phyloP scores from a whole-genome alignment of 2,113 vertebrate genomes.

The Hippocampus guttulatus region DNA sequence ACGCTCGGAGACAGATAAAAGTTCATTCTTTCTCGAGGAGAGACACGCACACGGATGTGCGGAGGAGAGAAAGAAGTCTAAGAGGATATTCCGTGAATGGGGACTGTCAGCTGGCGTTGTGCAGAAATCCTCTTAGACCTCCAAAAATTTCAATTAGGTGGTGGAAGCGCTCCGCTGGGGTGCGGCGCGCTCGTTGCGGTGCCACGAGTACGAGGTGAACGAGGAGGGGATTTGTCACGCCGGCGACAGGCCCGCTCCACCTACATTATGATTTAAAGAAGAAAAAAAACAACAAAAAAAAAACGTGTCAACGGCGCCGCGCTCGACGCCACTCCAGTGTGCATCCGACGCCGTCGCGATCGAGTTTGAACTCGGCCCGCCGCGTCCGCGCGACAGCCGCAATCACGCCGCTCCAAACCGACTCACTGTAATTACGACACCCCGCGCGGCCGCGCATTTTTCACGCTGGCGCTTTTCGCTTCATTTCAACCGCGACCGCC shows the following conservation, averaged over 20 bases:
- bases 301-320: constrained; percentile 49
- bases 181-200: constrained; percentile 36
- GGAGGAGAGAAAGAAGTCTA: constrained; percentile 44
- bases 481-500: constrained; percentile 17
- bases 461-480: constrained; percentile 34
- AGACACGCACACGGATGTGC: constrained; percentile 15
- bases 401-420: constrained; percentile 47
- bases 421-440: constrained; percentile 56
- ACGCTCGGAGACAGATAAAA: constrained; percentile 58
- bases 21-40: constrained; percentile 48
- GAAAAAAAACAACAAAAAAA: constrained; percentile 4
- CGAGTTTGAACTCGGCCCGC: constrained; percentile 46
- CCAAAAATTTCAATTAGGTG: constrained; percentile 73
- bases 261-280: constrained; percentile 53
- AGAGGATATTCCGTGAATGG: constrained; percentile 69
- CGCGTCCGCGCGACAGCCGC: constrained; percentile 41
- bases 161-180: constrained; percentile 40
- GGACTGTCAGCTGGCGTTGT: constrained; percentile 63
- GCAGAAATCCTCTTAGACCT: constrained; percentile 72
- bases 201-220: constrained; percentile 55
- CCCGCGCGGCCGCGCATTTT: constrained; percentile 34
- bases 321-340: constrained; percentile 63
- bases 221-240: constrained; percentile 63
- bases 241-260: constrained; percentile 55
- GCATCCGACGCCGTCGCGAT: constrained; percentile 62